Base-by-base conservation (phyloP, 64 coral and sea anemone genomes). In the Stylophora pistillata region DNA sequence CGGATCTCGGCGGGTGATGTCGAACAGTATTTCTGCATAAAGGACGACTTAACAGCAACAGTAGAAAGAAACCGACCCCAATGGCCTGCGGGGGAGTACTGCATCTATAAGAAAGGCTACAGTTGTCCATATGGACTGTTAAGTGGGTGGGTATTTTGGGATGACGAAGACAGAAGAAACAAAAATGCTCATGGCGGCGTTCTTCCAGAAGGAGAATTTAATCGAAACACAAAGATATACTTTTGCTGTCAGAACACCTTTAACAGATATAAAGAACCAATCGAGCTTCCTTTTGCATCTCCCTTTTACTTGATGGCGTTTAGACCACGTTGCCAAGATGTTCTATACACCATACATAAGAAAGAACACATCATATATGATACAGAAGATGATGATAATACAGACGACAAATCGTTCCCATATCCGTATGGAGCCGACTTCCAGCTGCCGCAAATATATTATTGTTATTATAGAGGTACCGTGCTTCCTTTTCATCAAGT, bases 261-360 rank as follows among this genome's bases (percentile, higher is more conserved):
- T 34, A 57, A 54, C 15, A 15, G 55, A 31, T 60, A 83, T 76
- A 47, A 47, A 47, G 69, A 82, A 13, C 61, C 86, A 56, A 93
- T 93, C 28, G 61, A 68, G 41, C 86, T 93, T 68, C 91, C 91
- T 0, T 66, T 81, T 1, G 18, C 81, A 11, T 82, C 81, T 68
- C 86, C 91, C 11, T 93, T 93, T 53, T 93, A 88, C 32, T 72
- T 93, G 31, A 93, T 93, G 13, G 91, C 86, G n/a, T 88, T 89
- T 31, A 84, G 54, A 20, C 37, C 78, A 25, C 27, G 74, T 9
- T 93, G 91, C 33, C 91, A 93, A 63, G 34, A 69, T 13, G 91
- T 93, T 10, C 78, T 76, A 12, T 81, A 88, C 79, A 74, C 91
- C 15, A 37, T 89, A 25, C 58, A 87, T 15, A 89, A 77, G 13